Evolutionary conservation across 64 coral and sea anemone species (phyloP).

Genomic region (Platygyra sinensis): DNA sequence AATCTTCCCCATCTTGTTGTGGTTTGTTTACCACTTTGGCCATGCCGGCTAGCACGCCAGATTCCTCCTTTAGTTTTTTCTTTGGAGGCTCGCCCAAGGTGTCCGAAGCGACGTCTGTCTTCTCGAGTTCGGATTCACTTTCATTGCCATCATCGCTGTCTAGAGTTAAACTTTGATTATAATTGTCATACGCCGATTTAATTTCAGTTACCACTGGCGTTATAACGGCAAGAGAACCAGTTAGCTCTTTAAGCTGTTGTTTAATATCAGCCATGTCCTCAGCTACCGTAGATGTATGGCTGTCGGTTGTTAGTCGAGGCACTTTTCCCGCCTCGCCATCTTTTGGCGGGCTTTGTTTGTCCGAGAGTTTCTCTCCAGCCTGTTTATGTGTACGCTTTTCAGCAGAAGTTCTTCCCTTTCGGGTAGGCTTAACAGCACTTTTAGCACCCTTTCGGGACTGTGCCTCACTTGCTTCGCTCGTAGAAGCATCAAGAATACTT

Average conservation of each 20-base stretch:
- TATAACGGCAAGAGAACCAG: slow-evolving; percentile 6
- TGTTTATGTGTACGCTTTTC: background rate
- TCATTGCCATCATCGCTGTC: background rate
- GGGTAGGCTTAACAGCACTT: background rate
- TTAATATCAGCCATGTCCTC: background rate
- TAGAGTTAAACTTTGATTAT: slow-evolving; percentile 11
- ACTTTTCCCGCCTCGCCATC: background rate
- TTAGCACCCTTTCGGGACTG: slow-evolving; percentile 2
- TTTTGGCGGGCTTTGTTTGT: background rate
- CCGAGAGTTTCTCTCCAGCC: background rate
- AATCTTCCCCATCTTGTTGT: slow-evolving; percentile 23
- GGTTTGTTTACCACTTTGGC: slow-evolving; percentile 54
- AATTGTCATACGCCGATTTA: slow-evolving; percentile 41
- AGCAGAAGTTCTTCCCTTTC: background rate
- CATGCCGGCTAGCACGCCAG: slow-evolving; percentile 16
- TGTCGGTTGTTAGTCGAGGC: background rate
- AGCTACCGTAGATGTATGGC: background rate
- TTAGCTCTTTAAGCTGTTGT: background rate
- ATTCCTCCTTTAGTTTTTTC: slow-evolving; percentile 5
- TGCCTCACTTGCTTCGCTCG: background rate
- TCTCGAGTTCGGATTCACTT: background rate
- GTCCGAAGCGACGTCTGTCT: background rate
- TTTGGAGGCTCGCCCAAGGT: background rate
- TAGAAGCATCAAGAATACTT: background rate
- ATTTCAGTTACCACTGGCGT: slow-evolving; percentile 44